Evolutionary conservation across 2,797 vertebrate genomes (phyloP), one percentile per base, ranked within the genome.

Genomic region (Sibirionetta formosa): DNA sequence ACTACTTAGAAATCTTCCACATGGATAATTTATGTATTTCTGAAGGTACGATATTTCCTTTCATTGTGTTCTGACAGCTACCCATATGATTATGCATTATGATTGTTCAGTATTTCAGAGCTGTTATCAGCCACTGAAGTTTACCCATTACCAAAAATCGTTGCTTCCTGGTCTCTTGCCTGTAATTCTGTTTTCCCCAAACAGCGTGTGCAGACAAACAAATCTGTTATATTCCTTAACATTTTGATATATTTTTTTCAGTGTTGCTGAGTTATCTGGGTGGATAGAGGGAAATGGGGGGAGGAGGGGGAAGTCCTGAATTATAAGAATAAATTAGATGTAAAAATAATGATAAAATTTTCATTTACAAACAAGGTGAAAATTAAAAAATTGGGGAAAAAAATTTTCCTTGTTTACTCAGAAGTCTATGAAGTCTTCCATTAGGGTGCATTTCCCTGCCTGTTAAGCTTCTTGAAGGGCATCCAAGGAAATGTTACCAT

Each of bases 51-150:
- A 26, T 90, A 70, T 89, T 95, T 94, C 75, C 75, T 97, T 94
- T 73, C 44, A 91, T 90, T 95, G 70, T 93, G 61, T 89, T 96
- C 83, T 96, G 92, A 95, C 75, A 95, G 35, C 46, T 46, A 85
- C 71, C 29, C n/a, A 22, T 93, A 78, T 89, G 91, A 96, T 92
- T 85, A 95, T 86, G 14, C 26, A 81, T 95, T 89, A 75, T n/a
- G 69, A 92, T 92, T 86, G 82, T 84, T 83, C 63, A 89, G 58
- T 60, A 93, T 88, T 77, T 91, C 76, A 88, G 66, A 95, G 35
- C n/a, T 70, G 24, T 95, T 96, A 86, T 94, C 88, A 93, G 42
- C 51, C 23, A 80, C 64, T 88, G 80, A 31, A 82, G 44, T 96
- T 78, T 91, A 84, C 38, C 42, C 65, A 17, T 51, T 51, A 26